Evolutionary conservation across 1,140 invertebrate species (phyloP), one percentile per base, ranked within the genome.

Genomic region (Semibalanus balanoides): DNA sequence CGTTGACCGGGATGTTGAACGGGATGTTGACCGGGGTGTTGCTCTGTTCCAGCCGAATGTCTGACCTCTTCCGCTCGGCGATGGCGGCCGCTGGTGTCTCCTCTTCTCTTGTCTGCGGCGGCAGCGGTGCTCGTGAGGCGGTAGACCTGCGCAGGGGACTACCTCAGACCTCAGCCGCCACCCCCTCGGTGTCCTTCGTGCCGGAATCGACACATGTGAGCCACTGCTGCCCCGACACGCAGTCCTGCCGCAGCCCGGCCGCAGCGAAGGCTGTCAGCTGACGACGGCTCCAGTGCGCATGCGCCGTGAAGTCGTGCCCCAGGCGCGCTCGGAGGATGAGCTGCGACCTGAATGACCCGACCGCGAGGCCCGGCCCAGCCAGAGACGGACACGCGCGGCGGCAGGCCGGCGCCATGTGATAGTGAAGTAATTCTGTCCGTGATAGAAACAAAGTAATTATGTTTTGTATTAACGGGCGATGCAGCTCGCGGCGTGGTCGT

Each of bases 371-470:
- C 5, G 35, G 5, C 35, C 17, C 5, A 40, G 17, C 35, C 35
- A 40, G 35, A 5, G 35, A 19, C 51, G 14, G 51, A 7, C 51
- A 19, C 9, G 51, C 51, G 51, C 14, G 51, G 22, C 51, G 51
- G 51, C 1, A 14, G 11, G 51, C 51, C 51, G 22, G 14, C 22
- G 51, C 14, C 51, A 64, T 64, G 51, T 64, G 51, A 64, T 64
- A 64, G 51, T 64, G 51, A 25, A 64, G 51, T 64, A 11, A 64
- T 22, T 64, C 51, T 64, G 51, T 64, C 51, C 51, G 51, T 64
- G 51, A 64, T 64, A 64, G 51, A 64, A 64, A 64, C 51, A 64
- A 25, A 64, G 51, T 64, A 64, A 64, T 64, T 64, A 64, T 64
- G 51, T 64, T 64, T 64, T 64, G 22, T 64, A 64, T 64, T 64